Base-by-base conservation (phyloP, 1,140 invertebrate species). In the Drosophila bocqueti region DNA sequence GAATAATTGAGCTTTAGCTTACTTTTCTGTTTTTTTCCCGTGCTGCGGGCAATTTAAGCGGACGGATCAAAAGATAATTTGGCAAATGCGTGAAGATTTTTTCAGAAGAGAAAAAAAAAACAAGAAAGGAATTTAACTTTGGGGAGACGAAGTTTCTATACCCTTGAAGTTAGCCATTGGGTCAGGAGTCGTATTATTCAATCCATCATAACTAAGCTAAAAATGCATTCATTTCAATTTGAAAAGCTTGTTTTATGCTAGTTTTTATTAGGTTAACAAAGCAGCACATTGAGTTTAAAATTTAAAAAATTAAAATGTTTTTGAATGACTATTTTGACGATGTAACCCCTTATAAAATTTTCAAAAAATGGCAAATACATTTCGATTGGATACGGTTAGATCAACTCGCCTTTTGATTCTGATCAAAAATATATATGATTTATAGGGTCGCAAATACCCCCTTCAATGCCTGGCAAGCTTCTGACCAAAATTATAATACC, bases 41-140 rank as follows among this genome's bases (percentile, higher is more conserved):
- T 26, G 63, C 59, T 45, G 69, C 43, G 38, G 66, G 71, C 72
- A 64, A 85, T 80, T 91, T 85, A 92, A 83, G 82, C 85, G 75
- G 74, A 58, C 78, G 91, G 91, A 91, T 92, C 87, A 92, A 92
- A 92, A 91, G 91, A 92, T 92, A 90, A 92, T 92, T 92, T 92
- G 80, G 71, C 79, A 92, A 78, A 90, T 92, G 91, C 91, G 87
- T 92, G 87, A 92, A 91, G 87, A 91, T 87, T 90, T 91, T 91
- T 79, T 64, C 61, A 71, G 86, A 77, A 76, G 29, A 67, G 47
- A 63, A 61, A 63, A 36, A 21, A n/a, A n/a, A 15, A 24, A 21
- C 10, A 31, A 31, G 29, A 31, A 31, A 7, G 43, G 1, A 24
- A 24, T 3, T 8, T 26, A 0, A 26, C 1, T 26, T 49, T 1